A percentile compares a stretch with the other conserved stretches of the same genome.
phyloP scores from a whole-genome alignment of 2,888 invertebrate species.

The Chydorus sphaericus region DNA sequence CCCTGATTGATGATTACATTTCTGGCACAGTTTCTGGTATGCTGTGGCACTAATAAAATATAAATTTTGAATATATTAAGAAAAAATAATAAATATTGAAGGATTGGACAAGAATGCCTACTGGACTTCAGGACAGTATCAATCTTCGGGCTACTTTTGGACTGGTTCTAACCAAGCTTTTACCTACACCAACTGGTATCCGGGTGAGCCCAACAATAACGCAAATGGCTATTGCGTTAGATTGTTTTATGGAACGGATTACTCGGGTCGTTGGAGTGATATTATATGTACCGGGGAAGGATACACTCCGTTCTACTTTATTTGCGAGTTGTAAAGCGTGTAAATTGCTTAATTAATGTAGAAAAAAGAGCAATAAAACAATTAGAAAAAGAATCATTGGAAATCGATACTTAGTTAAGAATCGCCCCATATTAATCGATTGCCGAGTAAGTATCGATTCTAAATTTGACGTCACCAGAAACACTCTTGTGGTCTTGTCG shows the following conservation, averaged over 20 bases:
- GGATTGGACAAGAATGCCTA: neutral
- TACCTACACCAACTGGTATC: neutral
- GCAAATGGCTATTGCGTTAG: neutral
- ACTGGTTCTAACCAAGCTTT: neutral
- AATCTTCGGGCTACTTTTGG: neutral
- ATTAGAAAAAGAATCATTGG: too few relatives aligned
- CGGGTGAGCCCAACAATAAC: neutral
- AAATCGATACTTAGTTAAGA: too few relatives aligned
- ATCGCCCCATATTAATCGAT: too few relatives aligned
- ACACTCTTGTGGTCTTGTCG: too few relatives aligned
- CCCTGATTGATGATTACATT: neutral
- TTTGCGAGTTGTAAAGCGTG: neutral
- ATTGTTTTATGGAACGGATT: neutral
- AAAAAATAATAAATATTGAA: neutral
- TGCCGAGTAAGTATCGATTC: too few relatives aligned
- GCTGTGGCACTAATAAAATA: neutral
- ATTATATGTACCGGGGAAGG: neutral
- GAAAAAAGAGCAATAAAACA: too few relatives aligned
- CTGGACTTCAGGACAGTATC: neutral
- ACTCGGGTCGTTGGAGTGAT: neutral
- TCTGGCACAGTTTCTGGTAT: neutral
- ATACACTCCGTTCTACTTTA: neutral
- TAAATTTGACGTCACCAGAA: too few relatives aligned
- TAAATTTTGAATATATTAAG: neutral
- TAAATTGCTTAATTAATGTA: too few relatives aligned